These are phyloP conservation scores for Sceliomorpha sp. DNA, from an alignment of 2,888 invertebrate species.

Conservation along the genomic window DNA sequence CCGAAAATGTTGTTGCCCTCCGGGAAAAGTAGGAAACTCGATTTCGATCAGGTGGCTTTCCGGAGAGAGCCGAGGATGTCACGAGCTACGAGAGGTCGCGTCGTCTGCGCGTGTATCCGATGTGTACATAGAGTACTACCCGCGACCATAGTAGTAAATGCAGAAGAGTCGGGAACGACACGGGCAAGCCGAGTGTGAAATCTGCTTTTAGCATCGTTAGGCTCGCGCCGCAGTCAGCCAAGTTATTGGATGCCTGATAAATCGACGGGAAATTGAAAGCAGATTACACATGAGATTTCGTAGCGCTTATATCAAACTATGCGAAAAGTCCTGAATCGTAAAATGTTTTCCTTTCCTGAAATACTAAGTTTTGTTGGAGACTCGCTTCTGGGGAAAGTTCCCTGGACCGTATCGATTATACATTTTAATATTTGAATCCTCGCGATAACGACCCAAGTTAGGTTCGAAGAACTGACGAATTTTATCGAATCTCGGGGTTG, in stretches of 20 bases:
- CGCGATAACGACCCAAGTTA: no score
- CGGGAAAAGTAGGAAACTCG: slow-evolving; percentile 42
- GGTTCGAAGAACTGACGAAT: no score
- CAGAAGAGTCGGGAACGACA: slow-evolving; percentile 25
- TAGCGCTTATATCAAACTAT: slow-evolving; percentile 13
- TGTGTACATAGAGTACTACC: slow-evolving; percentile 10
- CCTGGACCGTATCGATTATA: no score
- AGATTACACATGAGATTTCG: slow-evolving; percentile 55
- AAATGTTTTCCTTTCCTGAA: no score
- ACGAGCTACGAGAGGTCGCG: slow-evolving; percentile 50
- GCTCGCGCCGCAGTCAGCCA: slow-evolving; percentile 54
- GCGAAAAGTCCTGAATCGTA: neutral
- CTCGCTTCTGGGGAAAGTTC: no score
- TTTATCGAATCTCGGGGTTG: no score
- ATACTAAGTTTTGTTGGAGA: no score
- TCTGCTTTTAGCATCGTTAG: slow-evolving; percentile 68
- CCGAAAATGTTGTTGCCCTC: slow-evolving; percentile 24
- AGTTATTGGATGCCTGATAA: slow-evolving; percentile 60
- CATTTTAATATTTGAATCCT: no score
- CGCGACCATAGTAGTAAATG: slow-evolving; percentile 2
- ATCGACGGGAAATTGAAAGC: slow-evolving; percentile 63
- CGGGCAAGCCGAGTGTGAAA: slow-evolving; percentile 66
- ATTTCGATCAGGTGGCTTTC: slow-evolving; percentile 36
- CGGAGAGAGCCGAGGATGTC: slow-evolving; percentile 48
- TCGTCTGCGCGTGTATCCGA: slow-evolving; percentile 8